Base-by-base conservation (phyloP, 2,113 vertebrate species). In the Panthera leo region DNA sequence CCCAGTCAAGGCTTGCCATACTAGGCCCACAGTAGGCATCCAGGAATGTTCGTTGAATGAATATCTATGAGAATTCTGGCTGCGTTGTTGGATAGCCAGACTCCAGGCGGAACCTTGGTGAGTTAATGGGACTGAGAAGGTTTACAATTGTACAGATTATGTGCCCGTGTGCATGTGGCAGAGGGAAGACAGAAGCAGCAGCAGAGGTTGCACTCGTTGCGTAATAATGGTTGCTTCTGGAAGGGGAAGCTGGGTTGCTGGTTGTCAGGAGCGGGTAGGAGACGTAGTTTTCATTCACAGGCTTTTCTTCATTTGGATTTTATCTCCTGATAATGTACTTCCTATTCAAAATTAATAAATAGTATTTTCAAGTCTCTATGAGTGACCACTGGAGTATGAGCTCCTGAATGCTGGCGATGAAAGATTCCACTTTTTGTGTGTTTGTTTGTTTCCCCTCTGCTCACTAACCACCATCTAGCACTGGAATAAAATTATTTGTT, bases 291-390 rank as follows among this genome's bases (percentile, higher is more conserved):
- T 51, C 42, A 79, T 34, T 73, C 19, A 61, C 5, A 94, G 71
- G 13, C 55, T 96, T 94, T 71, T 83, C 23, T 85, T 94, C 31
- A 78, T 75, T 71, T 85, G 67, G 39, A 36, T 84, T 94, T 96
- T 78, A 76, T 83, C 51, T 29, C 11, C 65, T 27, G 16, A 0
- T 16, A 86, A 86, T 82, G 68, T 31, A 85, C 51, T 82, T 95
- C 8, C 65, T 53, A 34, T 76, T 89, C 55, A 78, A 92, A 96
- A 94, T 70, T 70, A 67, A 80, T 58, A 91, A 91, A 34, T 76
- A 34, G n/a, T 58, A 82, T 70, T 80, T 79, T 89, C 45, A 45
- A 45, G 16, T 71, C 65, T 65, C 51, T 65, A 39, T 63, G 21
- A 88, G 5, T 85, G 36, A 67, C 31, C 42, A 4, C 27, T 67